A percentile compares a stretch with the other conserved stretches of the same genome.
phyloP scores from a whole-genome alignment of 2,797 vertebrate genomes.

The Erithacus rubecula region DNA sequence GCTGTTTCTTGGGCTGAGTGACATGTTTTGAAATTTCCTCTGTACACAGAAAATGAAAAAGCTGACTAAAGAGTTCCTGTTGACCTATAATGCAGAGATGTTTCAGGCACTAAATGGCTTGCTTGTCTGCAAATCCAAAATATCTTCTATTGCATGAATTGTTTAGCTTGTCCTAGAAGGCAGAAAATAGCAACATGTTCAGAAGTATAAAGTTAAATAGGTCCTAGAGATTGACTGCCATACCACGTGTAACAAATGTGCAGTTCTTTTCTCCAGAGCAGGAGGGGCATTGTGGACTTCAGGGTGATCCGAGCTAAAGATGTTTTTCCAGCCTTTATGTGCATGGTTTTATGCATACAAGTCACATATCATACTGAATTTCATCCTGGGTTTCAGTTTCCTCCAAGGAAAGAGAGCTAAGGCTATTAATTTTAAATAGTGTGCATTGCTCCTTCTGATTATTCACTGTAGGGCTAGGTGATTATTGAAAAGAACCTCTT shows the following conservation, averaged over 20 bases:
- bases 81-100: slow-evolving; percentile 40
- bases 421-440: background rate
- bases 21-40: slow-evolving; percentile 61
- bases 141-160: background rate
- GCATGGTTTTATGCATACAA: background rate
- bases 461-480: background rate
- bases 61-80: slow-evolving; percentile 52
- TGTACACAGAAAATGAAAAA: slow-evolving; percentile 36
- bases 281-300: background rate
- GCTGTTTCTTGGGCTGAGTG: slow-evolving; percentile 58
- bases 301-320: background rate
- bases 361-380: background rate
- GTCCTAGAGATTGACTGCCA: background rate
- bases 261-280: background rate
- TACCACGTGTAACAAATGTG: fast-evolving
- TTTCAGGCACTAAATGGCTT: background rate
- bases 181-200: background rate
- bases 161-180: background rate
- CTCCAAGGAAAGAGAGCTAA: background rate
- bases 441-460: background rate
- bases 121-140: background rate
- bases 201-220: background rate
- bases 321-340: background rate
- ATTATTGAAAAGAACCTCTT: background rate
- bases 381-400: background rate